Base-by-base conservation (phyloP, 1,140 invertebrate genomes). In the Drosophila repleta region DNA sequence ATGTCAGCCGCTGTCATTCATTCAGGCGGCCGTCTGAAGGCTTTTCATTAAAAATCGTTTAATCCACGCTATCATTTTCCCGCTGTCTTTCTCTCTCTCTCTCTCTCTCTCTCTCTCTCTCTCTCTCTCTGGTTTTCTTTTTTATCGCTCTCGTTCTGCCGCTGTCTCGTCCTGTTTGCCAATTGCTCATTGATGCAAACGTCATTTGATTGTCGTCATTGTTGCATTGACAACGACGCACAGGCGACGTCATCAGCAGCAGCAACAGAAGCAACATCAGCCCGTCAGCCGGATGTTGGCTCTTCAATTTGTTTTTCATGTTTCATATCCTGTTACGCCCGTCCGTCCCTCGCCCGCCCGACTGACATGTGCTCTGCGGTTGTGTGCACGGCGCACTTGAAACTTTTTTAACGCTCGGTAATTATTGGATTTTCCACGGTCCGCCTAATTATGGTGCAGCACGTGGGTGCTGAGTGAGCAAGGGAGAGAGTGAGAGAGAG, bases 31-130 rank as follows among this genome's bases (percentile, higher is more conserved):
- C 77, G 58, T 78, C 77, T 84, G 76, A 82, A 84, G 81, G 77
- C 81, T 90, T 90, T 90, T 90, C 87, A 90, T 90, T 90, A 90
- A 90, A 90, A 90, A 90, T 90, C 87, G 81, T 90, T 90, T 90
- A 90, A 83, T 90, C 85, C 81, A 87, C 74, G 78, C 79, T 90
- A 82, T 87, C 79, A 82, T 82, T 84, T 84, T 76, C 72, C 58
- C 68, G 49, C 32, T 74, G 73, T 68, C 49, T 63, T 52, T 45
- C 53, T 48, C 29, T 43, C 39, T 5, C 6, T 41, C 6, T 41
- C 39, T 17, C 46, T 29, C 37, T 51, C 66, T 56, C 58, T 65
- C 35, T 8, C 51, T 29, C 29, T 55, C 24, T 20, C 37, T n/a
- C 55, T 58, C n/a, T n/a, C n/a, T n/a, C n/a, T n/a, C n/a, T n/a